phyloP scores from a whole-genome alignment of 2,113 vertebrate species.

The Paramormyrops kingsleyae region DNA sequence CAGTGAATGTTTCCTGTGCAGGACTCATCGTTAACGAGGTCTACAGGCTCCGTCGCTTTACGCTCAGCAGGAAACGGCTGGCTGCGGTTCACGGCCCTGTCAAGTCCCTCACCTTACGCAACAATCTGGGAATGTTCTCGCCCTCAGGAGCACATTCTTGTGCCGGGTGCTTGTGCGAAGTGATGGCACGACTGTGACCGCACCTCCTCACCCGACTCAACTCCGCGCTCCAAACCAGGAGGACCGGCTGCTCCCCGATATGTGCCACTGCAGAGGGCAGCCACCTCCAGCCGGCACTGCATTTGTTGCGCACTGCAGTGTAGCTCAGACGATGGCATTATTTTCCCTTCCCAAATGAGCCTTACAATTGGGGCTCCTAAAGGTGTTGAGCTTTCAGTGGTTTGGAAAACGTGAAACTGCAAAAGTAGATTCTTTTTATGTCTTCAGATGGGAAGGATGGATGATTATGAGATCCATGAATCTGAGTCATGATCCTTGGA shows the following conservation, averaged over 20 bases:
- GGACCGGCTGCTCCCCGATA: neutral
- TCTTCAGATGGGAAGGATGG: neutral
- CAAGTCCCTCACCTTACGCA: slow-evolving; percentile 68
- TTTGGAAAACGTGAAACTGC: neutral
- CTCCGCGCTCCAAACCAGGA: neutral
- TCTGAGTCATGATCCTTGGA: neutral
- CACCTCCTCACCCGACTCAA: too few relatives aligned
- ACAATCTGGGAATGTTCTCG: slow-evolving; percentile 64
- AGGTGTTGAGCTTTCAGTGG: neutral
- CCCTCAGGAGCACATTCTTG: neutral
- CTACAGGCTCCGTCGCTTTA: neutral
- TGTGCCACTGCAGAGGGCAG: neutral
- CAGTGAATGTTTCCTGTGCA: neutral
- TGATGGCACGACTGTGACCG: neutral
- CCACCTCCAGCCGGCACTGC: neutral
- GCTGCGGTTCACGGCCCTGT: slow-evolving; percentile 68
- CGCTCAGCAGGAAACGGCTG: slow-evolving; percentile 45
- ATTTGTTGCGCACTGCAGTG: neutral
- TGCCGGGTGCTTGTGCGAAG: neutral
- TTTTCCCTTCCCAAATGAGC: neutral
- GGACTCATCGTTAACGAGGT: neutral
- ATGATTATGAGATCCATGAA: neutral
- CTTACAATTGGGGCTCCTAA: neutral
- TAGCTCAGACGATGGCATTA: neutral
- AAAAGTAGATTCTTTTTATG: neutral